Percentiles rank a stretch among this genome's conserved stretches.
Evolutionary conservation across 2,888 invertebrate species (phyloP).

Genomic region (Eucera pruinosa): DNA sequence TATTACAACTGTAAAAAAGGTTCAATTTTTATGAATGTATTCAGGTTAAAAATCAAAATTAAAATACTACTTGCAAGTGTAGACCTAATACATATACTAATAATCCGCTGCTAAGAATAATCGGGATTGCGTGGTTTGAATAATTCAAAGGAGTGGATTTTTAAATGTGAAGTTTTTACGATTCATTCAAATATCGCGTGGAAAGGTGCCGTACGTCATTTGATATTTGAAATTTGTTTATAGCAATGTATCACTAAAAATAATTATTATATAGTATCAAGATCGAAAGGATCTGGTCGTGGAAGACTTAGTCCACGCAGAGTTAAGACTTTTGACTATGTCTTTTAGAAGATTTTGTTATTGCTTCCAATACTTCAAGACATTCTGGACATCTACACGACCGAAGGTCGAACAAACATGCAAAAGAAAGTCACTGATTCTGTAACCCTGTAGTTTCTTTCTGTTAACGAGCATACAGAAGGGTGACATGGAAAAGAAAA

Average conservation of each 20-base stretch:
- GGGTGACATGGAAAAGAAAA: background rate
- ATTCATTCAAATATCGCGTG: background rate
- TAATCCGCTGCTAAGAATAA: background rate
- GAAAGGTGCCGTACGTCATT: too few relatives aligned
- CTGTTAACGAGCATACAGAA: slow-evolving; percentile 2
- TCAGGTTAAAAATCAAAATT: too few relatives aligned
- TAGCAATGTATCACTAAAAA: background rate
- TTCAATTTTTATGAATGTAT: too few relatives aligned
- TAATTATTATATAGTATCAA: background rate
- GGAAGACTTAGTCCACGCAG: slow-evolving; percentile 8
- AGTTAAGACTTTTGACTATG: background rate
- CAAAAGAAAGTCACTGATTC: slow-evolving; percentile 9
- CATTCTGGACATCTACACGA: slow-evolving; percentile 1
- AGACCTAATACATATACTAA: background rate
- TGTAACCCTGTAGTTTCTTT: slow-evolving; percentile 13
- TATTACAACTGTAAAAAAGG: too few relatives aligned
- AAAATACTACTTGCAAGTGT: too few relatives aligned
- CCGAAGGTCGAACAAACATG: slow-evolving; percentile 17
- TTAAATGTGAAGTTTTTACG: background rate
- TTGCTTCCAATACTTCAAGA: slow-evolving; percentile 31
- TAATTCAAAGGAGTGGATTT: background rate
- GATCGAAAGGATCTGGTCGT: background rate
- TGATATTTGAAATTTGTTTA: background rate
- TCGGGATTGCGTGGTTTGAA: background rate
- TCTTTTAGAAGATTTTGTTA: background rate